phyloP scores from a whole-genome alignment of 2,797 vertebrate species.

The Xenops minutus region DNA sequence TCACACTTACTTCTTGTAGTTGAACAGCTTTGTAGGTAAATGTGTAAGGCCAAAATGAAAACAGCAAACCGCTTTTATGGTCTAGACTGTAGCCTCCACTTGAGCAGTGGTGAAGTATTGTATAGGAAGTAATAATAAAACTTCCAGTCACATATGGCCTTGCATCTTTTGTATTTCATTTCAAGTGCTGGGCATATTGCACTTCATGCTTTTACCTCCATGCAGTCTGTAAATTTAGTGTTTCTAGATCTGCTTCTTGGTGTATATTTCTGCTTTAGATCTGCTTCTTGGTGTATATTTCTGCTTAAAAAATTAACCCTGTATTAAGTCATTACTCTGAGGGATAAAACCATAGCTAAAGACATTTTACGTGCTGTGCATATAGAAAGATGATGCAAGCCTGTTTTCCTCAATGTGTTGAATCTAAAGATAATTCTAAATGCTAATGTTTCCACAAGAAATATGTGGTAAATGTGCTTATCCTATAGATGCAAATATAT shows the following conservation, averaged over 20 bases:
- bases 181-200: neutral
- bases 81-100: neutral
- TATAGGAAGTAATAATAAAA: neutral
- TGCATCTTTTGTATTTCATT: neutral
- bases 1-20: neutral
- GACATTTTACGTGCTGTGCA: rapidly evolving
- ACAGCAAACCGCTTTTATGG: neutral
- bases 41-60: neutral
- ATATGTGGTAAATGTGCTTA: neutral
- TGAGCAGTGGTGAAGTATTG: neutral
- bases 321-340: neutral
- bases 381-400: neutral
- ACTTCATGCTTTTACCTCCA: neutral
- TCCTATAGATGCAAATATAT: neutral
- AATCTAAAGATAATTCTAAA: neutral
- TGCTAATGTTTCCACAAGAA: neutral
- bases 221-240: neutral
- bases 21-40: neutral
- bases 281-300: neutral
- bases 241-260: neutral
- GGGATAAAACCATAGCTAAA: neutral
- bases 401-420: neutral
- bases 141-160: neutral
- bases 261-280: neutral
- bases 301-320: neutral